Base-by-base conservation (phyloP, 2,888 invertebrate genomes). In the Tinea trinotella region DNA sequence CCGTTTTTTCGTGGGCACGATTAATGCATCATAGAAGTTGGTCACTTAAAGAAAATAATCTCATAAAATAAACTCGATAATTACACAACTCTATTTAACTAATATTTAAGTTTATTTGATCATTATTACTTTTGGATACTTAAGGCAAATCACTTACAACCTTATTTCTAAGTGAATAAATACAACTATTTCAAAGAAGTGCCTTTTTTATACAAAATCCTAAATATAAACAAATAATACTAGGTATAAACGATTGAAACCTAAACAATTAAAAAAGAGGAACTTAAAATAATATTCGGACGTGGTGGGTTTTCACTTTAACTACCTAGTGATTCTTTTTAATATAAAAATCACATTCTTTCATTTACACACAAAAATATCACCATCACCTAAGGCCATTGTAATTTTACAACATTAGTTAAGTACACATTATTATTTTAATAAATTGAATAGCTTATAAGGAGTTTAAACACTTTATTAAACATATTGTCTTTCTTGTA, bases 251-350 rank as follows among this genome's bases (percentile, higher is more conserved):
- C 20, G 30, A 49, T 52, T 35, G 9, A 24, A 24, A 7, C 24
- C 24, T 24, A 24, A 24, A 24, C 53, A 53, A 17, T 15, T 10
- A 53, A 12, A 53, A 53, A 19, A 19, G 13, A 40, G 24, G 20
- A 55, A 40, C 40, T 15, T 40, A 40, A 30, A 30, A 40, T 40
- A 40, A 40, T 24, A 24, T 24, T 69, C 69, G 83, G 71, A 84
- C 84, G 82, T 84, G 84, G 84, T 84, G 81, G 80, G 82, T 71
- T 84, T 84, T 56, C 78, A 81, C 80, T 77, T 52, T 6, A 12
- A 40, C n/a, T n/a, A n/a, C n/a, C n/a, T 40, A 15, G 13, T 15
- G n/a, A 40, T 40, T 40, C n/a, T 30, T 30, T 30, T 30, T n/a
- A 30, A 30, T 7, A 30, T 10, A 22, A 30, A 30, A 7, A 30